A percentile compares a stretch with the other conserved stretches of the same genome.
These are phyloP conservation scores for Trissolcus basalis DNA, from an alignment of 1,140 invertebrate species.

Conservation along the genomic window DNA sequence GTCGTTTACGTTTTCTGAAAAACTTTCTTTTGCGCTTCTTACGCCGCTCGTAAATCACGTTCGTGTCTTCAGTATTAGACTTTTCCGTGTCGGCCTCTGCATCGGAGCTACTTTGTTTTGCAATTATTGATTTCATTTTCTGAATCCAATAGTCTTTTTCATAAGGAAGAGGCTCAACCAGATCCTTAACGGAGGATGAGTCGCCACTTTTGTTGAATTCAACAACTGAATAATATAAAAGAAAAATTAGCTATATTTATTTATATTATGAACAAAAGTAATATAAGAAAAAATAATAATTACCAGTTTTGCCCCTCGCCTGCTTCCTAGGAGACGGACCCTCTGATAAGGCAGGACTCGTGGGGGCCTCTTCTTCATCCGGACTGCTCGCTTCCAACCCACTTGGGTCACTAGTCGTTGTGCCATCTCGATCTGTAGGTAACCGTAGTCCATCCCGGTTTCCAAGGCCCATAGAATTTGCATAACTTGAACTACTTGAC, in stretches of 20 bases:
- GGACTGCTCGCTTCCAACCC: conserved; percentile 88
- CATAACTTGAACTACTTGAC: conserved; percentile 79
- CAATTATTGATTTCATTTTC: conserved; percentile 42
- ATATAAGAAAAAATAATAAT: conserved; percentile 60
- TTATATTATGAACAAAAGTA: conserved; percentile 8
- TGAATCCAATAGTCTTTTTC: conserved; percentile 41
- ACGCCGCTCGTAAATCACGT: conserved; percentile 58
- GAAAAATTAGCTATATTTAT: too few species aligned
- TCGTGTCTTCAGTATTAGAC: conserved; percentile 74
- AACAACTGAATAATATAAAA: conserved; percentile 14
- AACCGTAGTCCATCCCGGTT: conserved; percentile 67
- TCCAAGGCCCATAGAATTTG: conserved; percentile 72
- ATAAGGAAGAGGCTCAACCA: conserved; percentile 3
- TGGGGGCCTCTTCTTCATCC: conserved; percentile 80
- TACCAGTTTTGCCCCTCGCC: conserved; percentile 66
- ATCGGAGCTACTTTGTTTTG: conserved; percentile 69
- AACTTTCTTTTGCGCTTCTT: conserved; percentile 72
- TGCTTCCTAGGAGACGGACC: conserved; percentile 76
- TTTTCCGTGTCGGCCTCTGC: conserved; percentile 76
- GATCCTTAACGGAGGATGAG: conserved; percentile 20
- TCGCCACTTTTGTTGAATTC: conserved; percentile 28
- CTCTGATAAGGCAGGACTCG: conserved; percentile 72
- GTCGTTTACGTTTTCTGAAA: conserved; percentile 70
- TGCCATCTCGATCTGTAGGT: conserved; percentile 67
- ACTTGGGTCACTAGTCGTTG: conserved; percentile 77